Base-by-base conservation (phyloP, 1,140 invertebrate genomes). In the Apis cerana region DNA sequence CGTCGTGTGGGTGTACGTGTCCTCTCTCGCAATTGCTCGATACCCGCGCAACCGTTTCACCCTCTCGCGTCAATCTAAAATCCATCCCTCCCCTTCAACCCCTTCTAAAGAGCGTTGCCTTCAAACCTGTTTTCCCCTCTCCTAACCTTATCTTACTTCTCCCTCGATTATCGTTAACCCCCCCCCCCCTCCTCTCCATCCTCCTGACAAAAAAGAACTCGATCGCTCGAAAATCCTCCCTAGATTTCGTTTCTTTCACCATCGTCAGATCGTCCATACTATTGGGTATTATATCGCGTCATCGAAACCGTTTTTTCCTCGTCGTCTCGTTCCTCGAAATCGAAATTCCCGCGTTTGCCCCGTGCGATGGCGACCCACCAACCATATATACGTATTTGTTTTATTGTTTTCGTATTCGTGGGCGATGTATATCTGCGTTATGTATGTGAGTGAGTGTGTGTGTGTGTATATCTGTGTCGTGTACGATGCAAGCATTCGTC, bases 1-100 rank as follows among this genome's bases (percentile, higher is more conserved):
- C 93, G 93, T 94, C 93, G 91, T 93, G 89, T 93, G 88, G 78
- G 78, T 89, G 72, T 89, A 83, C 77, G 84, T 84, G 67, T 80
- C 61, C 65, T 78, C 78, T 74, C 54, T 72, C 27, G 84, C 79
- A 67, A 59, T 81, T 84, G 59, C 74, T 71, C 62, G 65, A 23
- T 80, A 61, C 79, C 86, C 65, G 80, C 76, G n/a, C 23, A n/a
- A 27, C 62, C 27, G 2, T 70, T 64, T 74, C 67, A 64, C 21
- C n/a, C 56, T 68, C 13, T 62, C 62, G 52, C 33, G 77, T 70
- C 70, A 48, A 65, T 80, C 64, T 56, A 7, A 27, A 23, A 19
- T 23, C 9, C 21, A 3, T 33, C 5, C 2, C 19, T 19, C 21
- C 8, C 8, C 50, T 13, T 59, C n/a, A 62, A 27, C 27, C 33